Conservation (phyloP, 2,113 vertebrate genomes). For the Hylia prasina region DNA sequence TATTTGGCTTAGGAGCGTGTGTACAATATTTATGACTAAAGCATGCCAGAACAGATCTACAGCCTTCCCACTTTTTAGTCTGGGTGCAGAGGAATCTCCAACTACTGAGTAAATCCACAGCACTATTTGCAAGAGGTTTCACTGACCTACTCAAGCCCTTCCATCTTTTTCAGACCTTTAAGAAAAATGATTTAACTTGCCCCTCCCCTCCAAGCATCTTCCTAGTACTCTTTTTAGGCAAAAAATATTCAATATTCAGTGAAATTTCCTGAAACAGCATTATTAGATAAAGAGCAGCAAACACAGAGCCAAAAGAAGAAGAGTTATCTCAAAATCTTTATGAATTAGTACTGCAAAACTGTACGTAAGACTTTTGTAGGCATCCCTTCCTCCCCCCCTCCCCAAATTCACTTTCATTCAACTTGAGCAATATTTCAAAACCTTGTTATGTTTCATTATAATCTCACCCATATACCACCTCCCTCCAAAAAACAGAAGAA, state of each 20-base stretch:
- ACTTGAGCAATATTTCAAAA: background rate
- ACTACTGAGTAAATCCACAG: background rate
- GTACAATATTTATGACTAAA: background rate
- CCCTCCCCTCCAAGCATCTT: background rate
- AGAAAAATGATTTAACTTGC: background rate
- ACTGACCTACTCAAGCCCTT: background rate
- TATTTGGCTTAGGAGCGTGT: background rate
- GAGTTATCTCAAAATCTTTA: background rate
- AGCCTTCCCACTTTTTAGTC: background rate
- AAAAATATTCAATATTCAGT: background rate
- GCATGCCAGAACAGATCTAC: background rate
- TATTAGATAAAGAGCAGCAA: background rate
- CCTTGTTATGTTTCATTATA: background rate
- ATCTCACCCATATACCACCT: accelerated
- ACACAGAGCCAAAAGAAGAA: background rate
- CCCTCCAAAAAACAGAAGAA: accelerated
- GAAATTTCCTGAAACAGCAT: background rate
- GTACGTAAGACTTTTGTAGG: background rate
- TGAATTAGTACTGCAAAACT: background rate
- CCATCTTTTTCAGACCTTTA: background rate
- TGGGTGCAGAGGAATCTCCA: background rate
- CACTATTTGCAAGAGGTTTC: background rate
- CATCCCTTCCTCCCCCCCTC: accelerated
- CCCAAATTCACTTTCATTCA: background rate
- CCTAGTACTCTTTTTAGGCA: background rate